Percentiles rank a stretch among this genome's conserved stretches.
Conservation (phyloP, 2,113 vertebrate species). For the Elephas maximus region DNA sequence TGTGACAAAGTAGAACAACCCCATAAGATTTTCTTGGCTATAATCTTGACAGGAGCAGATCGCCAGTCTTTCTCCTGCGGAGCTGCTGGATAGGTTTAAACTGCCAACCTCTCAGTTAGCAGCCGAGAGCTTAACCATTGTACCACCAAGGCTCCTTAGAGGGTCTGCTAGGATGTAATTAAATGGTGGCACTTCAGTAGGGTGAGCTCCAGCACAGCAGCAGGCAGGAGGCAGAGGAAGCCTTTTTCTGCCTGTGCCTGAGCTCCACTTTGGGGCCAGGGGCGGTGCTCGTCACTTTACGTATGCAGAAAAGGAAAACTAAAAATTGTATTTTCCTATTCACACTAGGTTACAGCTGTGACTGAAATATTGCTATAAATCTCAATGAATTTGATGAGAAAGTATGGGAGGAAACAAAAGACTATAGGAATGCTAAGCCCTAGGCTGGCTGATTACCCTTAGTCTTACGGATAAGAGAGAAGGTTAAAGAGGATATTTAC, state of each 20-base stretch:
- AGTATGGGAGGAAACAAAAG: background rate
- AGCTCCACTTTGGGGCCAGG: background rate
- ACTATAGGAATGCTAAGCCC: background rate
- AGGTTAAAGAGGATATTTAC: background rate
- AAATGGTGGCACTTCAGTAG: rapidly evolving
- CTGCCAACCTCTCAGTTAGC: no score
- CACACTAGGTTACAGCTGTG: slow-evolving; percentile 7
- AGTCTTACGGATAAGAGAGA: background rate
- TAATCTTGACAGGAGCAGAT: no score
- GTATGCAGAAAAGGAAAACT: background rate
- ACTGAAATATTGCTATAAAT: background rate
- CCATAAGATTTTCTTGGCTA: no score
- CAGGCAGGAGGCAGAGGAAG: background rate
- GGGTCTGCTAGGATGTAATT: no score
- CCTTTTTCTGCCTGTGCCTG: background rate
- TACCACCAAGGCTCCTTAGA: no score
- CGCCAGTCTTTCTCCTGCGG: no score
- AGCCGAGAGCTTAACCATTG: no score
- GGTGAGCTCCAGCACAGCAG: rapidly evolving
- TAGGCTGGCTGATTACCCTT: background rate
- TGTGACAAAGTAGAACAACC: no score
- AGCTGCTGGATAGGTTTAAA: no score
- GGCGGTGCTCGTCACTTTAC: background rate
- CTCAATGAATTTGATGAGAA: slow-evolving; percentile 5
- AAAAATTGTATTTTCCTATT: background rate